These are phyloP conservation scores for Datnioides undecimradiatus DNA, from an alignment of 2,113 vertebrate species.

Conservation along the genomic window DNA sequence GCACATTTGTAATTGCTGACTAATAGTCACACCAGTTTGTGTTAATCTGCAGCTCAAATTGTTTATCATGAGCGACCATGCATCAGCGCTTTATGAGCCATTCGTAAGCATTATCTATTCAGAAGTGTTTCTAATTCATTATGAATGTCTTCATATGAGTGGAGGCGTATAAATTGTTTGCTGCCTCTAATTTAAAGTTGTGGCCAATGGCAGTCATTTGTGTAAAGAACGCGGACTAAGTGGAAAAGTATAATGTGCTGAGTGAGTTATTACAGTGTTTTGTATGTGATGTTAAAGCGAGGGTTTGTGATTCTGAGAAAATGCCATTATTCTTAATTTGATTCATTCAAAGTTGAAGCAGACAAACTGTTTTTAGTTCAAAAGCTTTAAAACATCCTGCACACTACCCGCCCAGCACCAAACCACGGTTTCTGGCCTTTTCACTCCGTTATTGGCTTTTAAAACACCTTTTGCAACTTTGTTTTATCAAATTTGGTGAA, in stretches of 20 bases:
- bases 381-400: no score
- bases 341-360: neutral
- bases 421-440: no score
- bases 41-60: constrained; percentile 9
- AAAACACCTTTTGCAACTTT: no score
- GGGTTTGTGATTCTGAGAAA: neutral
- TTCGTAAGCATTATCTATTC: neutral
- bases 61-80: constrained; percentile 6
- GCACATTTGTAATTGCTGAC: neutral
- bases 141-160: neutral
- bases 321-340: neutral
- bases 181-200: neutral
- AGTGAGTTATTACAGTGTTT: neutral
- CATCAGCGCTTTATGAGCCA: neutral
- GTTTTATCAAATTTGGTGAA: no score
- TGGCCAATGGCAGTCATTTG: neutral
- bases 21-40: neutral
- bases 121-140: neutral
- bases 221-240: neutral
- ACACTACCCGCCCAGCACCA: no score
- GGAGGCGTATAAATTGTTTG: neutral
- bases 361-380: no score
- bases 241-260: neutral
- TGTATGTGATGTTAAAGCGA: neutral
- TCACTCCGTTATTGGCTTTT: no score